Conservation (phyloP, 2,888 invertebrate genomes). For the Andrena marginata region DNA sequence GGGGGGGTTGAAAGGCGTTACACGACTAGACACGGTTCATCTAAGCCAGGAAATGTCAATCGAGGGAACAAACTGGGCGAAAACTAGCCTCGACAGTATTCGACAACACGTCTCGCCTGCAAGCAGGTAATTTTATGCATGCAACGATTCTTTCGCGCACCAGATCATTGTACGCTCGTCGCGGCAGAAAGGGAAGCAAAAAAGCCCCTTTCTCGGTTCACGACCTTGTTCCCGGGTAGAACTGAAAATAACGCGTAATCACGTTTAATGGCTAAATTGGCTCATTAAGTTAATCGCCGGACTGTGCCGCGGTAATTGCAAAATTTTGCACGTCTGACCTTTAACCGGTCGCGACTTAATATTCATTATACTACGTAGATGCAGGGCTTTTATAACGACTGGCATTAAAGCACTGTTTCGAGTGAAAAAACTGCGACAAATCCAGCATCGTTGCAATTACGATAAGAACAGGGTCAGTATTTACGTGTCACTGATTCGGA, state of each 20-base stretch:
- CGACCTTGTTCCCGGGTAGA: slow-evolving; percentile 11
- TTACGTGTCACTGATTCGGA: neutral
- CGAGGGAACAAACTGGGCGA: neutral
- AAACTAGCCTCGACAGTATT: slow-evolving; percentile 13
- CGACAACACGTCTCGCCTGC: slow-evolving; percentile 10
- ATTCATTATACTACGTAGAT: slow-evolving; percentile 14
- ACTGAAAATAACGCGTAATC: slow-evolving; percentile 35
- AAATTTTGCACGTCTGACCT: slow-evolving; percentile 28
- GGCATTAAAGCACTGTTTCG: neutral
- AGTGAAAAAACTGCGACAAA: neutral
- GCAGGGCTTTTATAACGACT: neutral
- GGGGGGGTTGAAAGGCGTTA: neutral
- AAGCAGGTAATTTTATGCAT: slow-evolving; percentile 15
- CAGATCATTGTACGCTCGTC: neutral
- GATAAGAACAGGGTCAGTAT: neutral
- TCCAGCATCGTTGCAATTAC: neutral
- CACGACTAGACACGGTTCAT: neutral
- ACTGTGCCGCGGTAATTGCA: slow-evolving; percentile 20
- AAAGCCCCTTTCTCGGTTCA: neutral
- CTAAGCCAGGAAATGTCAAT: slow-evolving; percentile 5
- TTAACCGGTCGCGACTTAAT: slow-evolving; percentile 23
- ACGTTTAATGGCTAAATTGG: slow-evolving; percentile 42
- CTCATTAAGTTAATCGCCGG: slow-evolving; percentile 31
- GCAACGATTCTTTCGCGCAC: neutral
- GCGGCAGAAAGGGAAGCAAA: neutral